Base-by-base conservation (phyloP, 2,113 vertebrate species). In the Sorex araneus region DNA sequence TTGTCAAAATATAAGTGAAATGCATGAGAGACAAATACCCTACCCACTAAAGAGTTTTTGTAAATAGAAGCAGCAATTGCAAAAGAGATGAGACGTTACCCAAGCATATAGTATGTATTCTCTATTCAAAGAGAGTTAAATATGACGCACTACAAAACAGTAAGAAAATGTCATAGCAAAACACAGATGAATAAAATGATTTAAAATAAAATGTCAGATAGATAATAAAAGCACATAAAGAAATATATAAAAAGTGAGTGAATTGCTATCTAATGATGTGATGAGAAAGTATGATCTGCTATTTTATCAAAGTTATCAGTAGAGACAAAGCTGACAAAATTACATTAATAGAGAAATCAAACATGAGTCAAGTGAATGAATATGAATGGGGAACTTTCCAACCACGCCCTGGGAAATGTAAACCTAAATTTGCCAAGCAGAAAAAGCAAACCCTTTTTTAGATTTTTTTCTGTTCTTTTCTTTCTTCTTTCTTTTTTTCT, bases 221-320 rank as follows among this genome's bases (percentile, higher is more conserved):
- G n/a, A n/a, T n/a, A n/a, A 32, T 28, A 70, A 77, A 66, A 74
- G 10, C 64, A 85, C 82, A 73, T 54, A 12, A 91, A 89, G 23
- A 36, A 63, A 93, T 85, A 50, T 78, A 57, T 74, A 66, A 76
- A 66, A 71, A 12, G 63, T 89, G 73, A 15, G 76, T 91, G 43
- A 83, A 84, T 84, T 83, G 60, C 87, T 80, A 91, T 67, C 16
- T 94, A 95, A 94, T 83, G 43, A 78, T 67, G 16, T 71, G 10
- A 40, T 89, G 11, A 76, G 18, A 32, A 16, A 15, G 40, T 77
- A 64, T 64, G 57, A 50, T 28, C 40, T 70, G 40, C 47, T 75
- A 11, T 69, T 84, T 85, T 78, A 86, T 83, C 82, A 0, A 28
- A 43, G 3, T 75, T 47, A 77, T 43, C 12, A 40, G 47, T 1